Conservation (phyloP, 2,113 vertebrate species). For the Brachionichthys hirsutus region DNA sequence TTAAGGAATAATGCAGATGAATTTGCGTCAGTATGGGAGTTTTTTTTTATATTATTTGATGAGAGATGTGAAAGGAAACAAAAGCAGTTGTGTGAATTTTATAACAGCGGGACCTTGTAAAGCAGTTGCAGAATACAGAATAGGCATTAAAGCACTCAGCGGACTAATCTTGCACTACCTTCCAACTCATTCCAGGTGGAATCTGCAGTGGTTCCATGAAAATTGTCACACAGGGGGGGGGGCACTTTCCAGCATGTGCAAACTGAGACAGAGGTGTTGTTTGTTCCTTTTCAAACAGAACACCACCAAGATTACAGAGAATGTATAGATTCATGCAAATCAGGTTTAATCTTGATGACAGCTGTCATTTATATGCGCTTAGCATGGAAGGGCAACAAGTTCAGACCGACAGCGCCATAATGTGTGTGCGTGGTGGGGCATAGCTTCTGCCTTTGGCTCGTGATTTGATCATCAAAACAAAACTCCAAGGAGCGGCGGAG, state of each 20-base stretch:
- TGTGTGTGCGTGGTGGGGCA: constrained; percentile 20
- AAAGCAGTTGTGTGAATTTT: constrained; percentile 14
- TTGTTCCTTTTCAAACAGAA: constrained; percentile 48
- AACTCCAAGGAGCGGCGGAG: constrained; percentile 11
- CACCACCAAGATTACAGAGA: constrained; percentile 56
- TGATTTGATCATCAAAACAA: constrained; percentile 27
- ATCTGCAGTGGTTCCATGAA: constrained; percentile 43
- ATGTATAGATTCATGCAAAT: constrained; percentile 55
- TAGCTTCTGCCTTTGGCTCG: constrained; percentile 15
- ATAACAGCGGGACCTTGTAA: constrained; percentile 12
- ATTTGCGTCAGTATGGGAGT: background rate
- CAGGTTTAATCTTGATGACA: constrained; percentile 63
- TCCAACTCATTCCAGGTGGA: constrained; percentile 43
- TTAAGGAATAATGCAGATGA: constrained; percentile 33
- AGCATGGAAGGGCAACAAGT: constrained; percentile 43
- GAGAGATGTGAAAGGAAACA: constrained; percentile 1
- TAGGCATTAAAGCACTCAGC: constrained; percentile 65
- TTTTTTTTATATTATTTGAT: background rate
- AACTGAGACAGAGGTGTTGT: constrained; percentile 44
- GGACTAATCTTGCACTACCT: constrained; percentile 63
- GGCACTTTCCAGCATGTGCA: background rate
- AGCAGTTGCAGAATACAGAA: constrained; percentile 55
- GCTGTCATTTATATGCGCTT: constrained; percentile 64
- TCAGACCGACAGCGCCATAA: constrained; percentile 27
- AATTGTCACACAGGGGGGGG: constrained; percentile 30